These are phyloP conservation scores for Sterna hirundo DNA, from an alignment of 2,113 vertebrate species.

Conservation along the genomic window DNA sequence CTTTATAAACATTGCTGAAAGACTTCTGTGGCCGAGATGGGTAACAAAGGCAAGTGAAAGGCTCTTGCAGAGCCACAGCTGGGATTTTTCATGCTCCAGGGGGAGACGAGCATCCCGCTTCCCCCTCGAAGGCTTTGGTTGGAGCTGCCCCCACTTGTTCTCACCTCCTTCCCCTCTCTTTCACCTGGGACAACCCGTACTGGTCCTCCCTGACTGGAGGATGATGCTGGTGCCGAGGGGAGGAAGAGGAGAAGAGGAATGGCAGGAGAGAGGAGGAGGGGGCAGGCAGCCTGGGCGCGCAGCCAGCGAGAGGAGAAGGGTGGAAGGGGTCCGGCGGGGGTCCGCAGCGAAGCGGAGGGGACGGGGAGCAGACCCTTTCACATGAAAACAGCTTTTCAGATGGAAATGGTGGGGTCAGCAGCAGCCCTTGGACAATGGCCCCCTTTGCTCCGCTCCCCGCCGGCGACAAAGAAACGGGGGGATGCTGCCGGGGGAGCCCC, in stretches of 20 bases:
- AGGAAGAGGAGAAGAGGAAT: not conserved
- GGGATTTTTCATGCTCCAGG: conserved; percentile 12
- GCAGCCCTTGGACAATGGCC: conserved; percentile 35
- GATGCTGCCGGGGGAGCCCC: not conserved
- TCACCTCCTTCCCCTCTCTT: not conserved
- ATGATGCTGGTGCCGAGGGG: not conserved
- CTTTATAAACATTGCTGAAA: conserved; percentile 3
- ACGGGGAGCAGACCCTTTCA: not conserved
- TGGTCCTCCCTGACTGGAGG: not conserved
- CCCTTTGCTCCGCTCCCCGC: not conserved
- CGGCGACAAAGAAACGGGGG: not conserved
- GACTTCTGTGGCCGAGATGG: not conserved
- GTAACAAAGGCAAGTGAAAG: conserved; percentile 7
- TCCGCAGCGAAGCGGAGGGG: not conserved
- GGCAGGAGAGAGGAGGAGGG: not conserved
- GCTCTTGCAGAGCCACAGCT: not conserved
- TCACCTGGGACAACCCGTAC: not conserved
- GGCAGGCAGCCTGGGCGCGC: not conserved
- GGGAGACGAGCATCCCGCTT: not conserved
- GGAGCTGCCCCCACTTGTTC: not conserved
- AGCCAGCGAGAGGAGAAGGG: not conserved
- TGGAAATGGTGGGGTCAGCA: conserved; percentile 59
- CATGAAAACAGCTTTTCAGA: conserved; percentile 49
- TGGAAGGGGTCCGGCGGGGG: not conserved
- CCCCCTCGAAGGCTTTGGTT: not conserved